Conservation (phyloP, 2,797 vertebrate species). For the Danio tinwini region DNA sequence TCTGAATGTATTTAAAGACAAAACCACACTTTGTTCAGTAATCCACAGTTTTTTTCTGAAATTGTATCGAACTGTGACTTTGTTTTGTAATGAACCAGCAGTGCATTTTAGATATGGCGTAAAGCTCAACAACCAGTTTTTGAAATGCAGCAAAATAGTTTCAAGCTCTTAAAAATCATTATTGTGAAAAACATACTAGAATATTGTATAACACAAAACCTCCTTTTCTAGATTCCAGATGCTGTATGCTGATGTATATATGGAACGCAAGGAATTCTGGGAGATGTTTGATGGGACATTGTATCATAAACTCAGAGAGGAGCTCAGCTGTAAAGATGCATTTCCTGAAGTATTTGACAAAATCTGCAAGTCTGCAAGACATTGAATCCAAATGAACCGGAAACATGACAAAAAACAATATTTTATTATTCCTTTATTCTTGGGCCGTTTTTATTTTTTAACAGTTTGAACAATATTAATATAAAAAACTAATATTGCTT, state of each 20-base stretch:
- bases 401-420: slow-evolving; percentile 3
- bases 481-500: no score
- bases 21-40: no score
- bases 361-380: slow-evolving; percentile 96
- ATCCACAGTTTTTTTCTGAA: no score
- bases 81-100: no score
- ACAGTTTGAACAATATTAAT: no score
- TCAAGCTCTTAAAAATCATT: background rate
- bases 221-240: slow-evolving; percentile 90
- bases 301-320: slow-evolving; percentile 89
- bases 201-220: background rate
- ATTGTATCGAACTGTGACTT: no score
- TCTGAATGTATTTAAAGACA: no score
- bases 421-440: no score
- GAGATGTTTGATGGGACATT: slow-evolving; percentile 96
- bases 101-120: no score
- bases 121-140: background rate
- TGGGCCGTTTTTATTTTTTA: no score
- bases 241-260: slow-evolving; percentile 97
- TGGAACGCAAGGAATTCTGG: slow-evolving; percentile 96
- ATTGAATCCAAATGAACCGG: slow-evolving; percentile 74
- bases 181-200: no score
- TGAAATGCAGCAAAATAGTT: background rate
- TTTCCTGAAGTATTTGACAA: slow-evolving; percentile 98
- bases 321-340: slow-evolving; percentile 88